These are phyloP conservation scores for Vulpes lagopus DNA, from an alignment of 2,113 vertebrate species.

Conservation along the genomic window DNA sequence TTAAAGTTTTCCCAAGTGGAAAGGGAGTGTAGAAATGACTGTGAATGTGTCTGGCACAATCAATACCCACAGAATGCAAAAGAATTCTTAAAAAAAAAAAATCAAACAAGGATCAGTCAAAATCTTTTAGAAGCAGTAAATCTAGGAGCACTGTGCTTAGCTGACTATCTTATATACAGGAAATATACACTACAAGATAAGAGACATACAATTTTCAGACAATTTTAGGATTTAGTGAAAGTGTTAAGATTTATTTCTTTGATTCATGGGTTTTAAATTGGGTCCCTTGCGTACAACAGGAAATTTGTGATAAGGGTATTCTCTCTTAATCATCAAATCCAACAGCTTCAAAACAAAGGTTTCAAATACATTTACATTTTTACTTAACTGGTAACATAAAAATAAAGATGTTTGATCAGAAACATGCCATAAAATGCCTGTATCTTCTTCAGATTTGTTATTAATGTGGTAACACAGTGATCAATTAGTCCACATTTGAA, in stretches of 20 bases:
- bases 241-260: conserved; percentile 29
- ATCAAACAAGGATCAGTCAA: not conserved
- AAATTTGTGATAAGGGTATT: not conserved
- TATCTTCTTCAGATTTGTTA: conserved; percentile 34
- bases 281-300: not conserved
- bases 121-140: conserved; percentile 15
- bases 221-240: conserved; percentile 34
- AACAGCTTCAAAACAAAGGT: conserved; percentile 18
- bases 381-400: conserved; percentile 33
- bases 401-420: conserved; percentile 16
- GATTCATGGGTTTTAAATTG: conserved; percentile 33
- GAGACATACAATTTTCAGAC: not conserved
- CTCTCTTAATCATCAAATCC: not conserved
- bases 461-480: not conserved
- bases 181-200: not conserved
- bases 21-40: not conserved
- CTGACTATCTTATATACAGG: conserved; percentile 31
- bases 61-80: not conserved
- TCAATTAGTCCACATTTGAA: not conserved
- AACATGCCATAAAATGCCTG: conserved; percentile 18
- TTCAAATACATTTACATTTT: not conserved
- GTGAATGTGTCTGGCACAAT: conserved; percentile 25
- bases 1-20: conserved; percentile 37
- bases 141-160: not conserved
- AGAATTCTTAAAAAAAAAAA: not conserved